Evolutionary conservation across 2,797 vertebrate genomes (phyloP), one percentile per base, ranked within the genome.

Genomic region (Labeo calbasu): DNA sequence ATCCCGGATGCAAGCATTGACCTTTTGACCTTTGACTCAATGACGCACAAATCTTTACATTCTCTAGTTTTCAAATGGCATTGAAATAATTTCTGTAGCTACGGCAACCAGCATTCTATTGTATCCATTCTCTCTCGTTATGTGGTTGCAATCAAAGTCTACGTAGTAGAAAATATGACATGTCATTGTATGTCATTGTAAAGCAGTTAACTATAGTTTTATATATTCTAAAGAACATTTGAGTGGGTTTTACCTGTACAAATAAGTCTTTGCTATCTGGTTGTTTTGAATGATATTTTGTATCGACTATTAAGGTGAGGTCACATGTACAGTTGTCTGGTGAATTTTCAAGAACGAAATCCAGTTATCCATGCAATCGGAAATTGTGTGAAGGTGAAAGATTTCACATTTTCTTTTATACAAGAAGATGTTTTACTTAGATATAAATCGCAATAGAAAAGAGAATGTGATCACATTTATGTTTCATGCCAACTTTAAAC

Each of bases 11-110:
- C 51, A 36, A n/a, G 72, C 28, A 15, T 51, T 73, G 70, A 28
- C 59, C 43, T 78, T 65, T 32, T 63, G 76, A 78, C 59, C 43
- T 48, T 61, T 19, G 40, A 13, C 40, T 77, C 40, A 14, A 25
- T 61, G 75, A 77, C 1, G 17, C 59, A 65, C 14, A 43, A 48
- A 46, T 19, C 23, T 48, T 50, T 78, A 17, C 40, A 21, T 63
- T 50, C 2, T 43, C 1, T 59, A 46, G 13, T 25, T 77, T 59
- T 77, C 12, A 75, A 40, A 75, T 55, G 19, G 28, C 28, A 40
- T 36, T 25, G 5, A 32, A 75, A 36, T 32, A 36, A 17, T 40
- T 76, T 15, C 40, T 17, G 73, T 4, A 23, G n/a, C 4, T 21
- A 57, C 15, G 43, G 6, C 40, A 55, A 36, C 17, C 50, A n/a